Conservation (phyloP, 2,888 invertebrate species). For the Caenorhabditis auriculariae region DNA sequence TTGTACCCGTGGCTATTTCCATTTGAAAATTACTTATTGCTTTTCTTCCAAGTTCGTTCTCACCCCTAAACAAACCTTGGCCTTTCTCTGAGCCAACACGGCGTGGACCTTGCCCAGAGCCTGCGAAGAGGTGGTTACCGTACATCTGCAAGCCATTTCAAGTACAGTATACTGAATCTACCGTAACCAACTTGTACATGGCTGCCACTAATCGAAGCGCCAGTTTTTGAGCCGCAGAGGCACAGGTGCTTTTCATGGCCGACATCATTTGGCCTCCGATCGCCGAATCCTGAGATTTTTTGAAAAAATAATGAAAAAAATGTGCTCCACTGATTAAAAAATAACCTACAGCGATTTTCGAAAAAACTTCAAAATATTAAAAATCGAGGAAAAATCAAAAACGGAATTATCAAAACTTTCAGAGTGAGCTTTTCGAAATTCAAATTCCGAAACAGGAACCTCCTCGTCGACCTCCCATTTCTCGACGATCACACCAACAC, state of each 20-base stretch:
- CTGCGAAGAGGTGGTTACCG: slow-evolving; percentile 82
- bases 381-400: not conserved
- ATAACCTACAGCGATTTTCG: no score
- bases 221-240: slow-evolving; percentile 79
- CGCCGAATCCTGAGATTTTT: slow-evolving; percentile 25
- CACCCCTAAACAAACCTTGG: slow-evolving; percentile 70
- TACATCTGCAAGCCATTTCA: slow-evolving; percentile 66
- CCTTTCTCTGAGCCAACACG: slow-evolving; percentile 78
- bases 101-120: slow-evolving; percentile 87
- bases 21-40: no score
- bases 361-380: not conserved
- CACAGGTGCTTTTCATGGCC: slow-evolving; percentile 83
- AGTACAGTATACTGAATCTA: not conserved
- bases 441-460: slow-evolving; percentile 3
- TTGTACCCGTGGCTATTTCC: no score
- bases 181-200: slow-evolving; percentile 78
- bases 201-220: slow-evolving; percentile 90
- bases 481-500: slow-evolving; percentile 85
- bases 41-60: no score
- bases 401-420: not conserved
- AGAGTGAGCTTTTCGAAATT: not conserved
- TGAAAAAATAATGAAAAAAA: no score
- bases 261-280: slow-evolving; percentile 81
- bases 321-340: no score
- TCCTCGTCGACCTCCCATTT: slow-evolving; percentile 72